Conservation (phyloP, 1,140 invertebrate species). For the Drosophila orosa region DNA sequence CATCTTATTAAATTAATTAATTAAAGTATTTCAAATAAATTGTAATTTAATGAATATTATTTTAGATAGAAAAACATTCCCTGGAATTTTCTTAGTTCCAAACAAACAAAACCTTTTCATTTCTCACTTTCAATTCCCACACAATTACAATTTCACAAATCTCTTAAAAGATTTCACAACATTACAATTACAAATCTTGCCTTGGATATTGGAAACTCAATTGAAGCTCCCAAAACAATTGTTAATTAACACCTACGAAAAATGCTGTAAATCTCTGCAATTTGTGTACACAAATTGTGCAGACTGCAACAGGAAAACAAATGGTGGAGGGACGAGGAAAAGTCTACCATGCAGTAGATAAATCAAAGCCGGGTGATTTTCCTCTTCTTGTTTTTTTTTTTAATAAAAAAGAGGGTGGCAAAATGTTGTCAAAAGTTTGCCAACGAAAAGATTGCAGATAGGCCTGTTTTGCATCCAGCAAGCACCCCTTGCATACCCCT, state of each 20-base stretch:
- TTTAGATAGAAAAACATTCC: background rate
- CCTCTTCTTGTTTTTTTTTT: background rate
- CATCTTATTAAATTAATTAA: background rate
- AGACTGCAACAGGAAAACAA: background rate
- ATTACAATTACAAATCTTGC: background rate
- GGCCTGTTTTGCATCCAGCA: conserved; percentile 21
- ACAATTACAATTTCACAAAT: background rate
- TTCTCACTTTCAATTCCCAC: background rate
- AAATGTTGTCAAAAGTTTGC: conserved; percentile 69
- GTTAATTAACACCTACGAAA: conserved; percentile 64
- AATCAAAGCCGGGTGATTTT: conserved; percentile 32
- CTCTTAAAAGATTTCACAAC: background rate
- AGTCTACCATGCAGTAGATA: conserved; percentile 2
- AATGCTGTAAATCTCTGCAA: conserved; percentile 29
- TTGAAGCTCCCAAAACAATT: conserved; percentile 53
- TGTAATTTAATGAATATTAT: background rate
- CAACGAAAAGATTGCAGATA: conserved; percentile 63
- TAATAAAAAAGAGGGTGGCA: conserved; percentile 46
- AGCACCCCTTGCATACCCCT: background rate
- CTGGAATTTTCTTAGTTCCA: background rate
- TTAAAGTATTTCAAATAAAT: background rate
- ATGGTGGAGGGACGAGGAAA: conserved; percentile 1
- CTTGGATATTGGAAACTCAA: conserved; percentile 33
- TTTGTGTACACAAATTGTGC: conserved; percentile 54
- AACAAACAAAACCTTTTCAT: background rate